A percentile compares a stretch with the other conserved stretches of the same genome.
phyloP scores from a whole-genome alignment of 2,888 invertebrate species.

The Diarsia rubi region DNA sequence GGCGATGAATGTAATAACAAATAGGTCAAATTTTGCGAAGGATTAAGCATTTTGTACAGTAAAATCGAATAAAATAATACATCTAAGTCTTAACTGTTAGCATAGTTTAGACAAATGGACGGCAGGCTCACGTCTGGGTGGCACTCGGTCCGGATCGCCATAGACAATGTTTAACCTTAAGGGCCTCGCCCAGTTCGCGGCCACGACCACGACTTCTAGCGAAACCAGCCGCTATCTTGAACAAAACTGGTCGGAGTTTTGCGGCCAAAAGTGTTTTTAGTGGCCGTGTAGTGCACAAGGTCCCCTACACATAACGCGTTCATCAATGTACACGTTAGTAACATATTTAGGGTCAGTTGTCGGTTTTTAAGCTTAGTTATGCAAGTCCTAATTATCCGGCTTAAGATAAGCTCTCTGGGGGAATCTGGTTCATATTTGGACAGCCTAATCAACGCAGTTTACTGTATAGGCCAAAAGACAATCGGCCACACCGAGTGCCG shows the following conservation, averaged over 20 bases:
- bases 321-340: slow-evolving; percentile 25
- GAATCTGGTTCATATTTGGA: slow-evolving; percentile 51
- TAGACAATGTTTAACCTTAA: slow-evolving; percentile 19
- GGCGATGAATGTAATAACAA: slow-evolving; percentile 75
- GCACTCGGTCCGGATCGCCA: slow-evolving; percentile 74
- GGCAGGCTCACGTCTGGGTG: slow-evolving; percentile 73
- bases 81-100: slow-evolving; percentile 83
- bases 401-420: slow-evolving; percentile 45
- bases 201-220: background rate
- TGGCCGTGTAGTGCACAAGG: background rate
- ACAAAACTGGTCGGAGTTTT: background rate
- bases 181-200: background rate
- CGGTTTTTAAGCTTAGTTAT: slow-evolving; percentile 38
- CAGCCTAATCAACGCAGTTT: slow-evolving; percentile 53
- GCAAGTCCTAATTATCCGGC: slow-evolving; percentile 39
- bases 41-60: slow-evolving; percentile 90
- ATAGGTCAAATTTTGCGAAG: slow-evolving; percentile 88
- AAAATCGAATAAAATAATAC: slow-evolving; percentile 81
- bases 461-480: slow-evolving; percentile 12
- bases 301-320: slow-evolving; percentile 10
- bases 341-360: slow-evolving; percentile 2
- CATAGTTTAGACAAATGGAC: slow-evolving; percentile 83
- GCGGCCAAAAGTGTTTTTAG: background rate
- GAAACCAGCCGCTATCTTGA: background rate
- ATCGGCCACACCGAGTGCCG: slow-evolving; percentile 78